Evolutionary conservation across 2,797 vertebrate genomes (phyloP).

Genomic region (Taeniopygia guttata): DNA sequence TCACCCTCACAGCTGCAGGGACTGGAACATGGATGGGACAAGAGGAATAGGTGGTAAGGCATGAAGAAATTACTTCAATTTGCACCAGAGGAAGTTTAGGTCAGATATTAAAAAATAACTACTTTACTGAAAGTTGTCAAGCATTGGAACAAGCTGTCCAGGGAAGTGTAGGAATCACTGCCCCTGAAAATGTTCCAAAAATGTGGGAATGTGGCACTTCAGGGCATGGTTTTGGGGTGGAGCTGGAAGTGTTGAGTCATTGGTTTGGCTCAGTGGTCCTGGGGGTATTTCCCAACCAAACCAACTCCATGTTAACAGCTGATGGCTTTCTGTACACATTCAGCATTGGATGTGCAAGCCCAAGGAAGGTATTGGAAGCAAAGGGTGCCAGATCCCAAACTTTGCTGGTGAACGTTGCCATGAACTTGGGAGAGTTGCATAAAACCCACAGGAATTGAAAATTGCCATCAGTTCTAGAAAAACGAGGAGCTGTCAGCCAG

Average conservation of each 20-base stretch:
- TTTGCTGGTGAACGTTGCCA: background rate
- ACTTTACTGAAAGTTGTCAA: background rate
- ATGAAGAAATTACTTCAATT: background rate
- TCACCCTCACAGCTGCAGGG: background rate
- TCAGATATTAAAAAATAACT: background rate
- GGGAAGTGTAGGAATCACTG: background rate
- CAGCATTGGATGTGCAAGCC: rapidly evolving
- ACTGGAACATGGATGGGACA: background rate
- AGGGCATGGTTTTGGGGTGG: background rate
- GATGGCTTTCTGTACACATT: background rate
- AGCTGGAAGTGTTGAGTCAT: background rate
- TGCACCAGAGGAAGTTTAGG: background rate
- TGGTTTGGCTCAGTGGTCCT: background rate
- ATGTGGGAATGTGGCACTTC: background rate
- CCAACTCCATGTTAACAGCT: background rate
- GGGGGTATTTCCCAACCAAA: background rate
- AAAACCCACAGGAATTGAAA: background rate
- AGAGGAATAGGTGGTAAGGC: background rate
- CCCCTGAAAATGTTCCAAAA: background rate
- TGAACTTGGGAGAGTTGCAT: background rate
- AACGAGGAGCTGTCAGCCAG: background rate
- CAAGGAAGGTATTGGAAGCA: background rate
- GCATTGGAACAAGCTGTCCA: background rate
- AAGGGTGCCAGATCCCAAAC: background rate
- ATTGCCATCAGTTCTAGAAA: background rate